Evolutionary conservation across 2,888 invertebrate species (phyloP).

Genomic region (Euplagia quadripunctaria): DNA sequence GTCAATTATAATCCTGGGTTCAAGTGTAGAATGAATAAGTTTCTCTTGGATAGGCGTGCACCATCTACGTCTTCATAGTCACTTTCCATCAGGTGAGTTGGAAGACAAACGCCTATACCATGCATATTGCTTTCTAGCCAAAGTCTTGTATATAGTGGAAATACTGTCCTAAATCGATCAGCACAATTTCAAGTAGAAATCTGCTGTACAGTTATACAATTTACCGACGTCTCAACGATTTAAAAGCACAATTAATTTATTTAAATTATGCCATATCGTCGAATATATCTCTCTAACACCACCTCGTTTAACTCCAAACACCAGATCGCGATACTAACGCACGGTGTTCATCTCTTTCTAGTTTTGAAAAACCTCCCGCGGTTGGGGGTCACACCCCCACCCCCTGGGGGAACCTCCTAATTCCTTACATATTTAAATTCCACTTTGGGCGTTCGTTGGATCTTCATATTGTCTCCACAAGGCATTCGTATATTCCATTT

Average conservation of each 20-base stretch:
- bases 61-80: no score
- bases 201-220: background rate
- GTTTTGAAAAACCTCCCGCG: conserved; percentile 83
- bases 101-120: no score
- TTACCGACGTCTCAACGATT: background rate
- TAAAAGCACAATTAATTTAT: background rate
- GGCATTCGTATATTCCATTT: conserved; percentile 71
- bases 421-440: conserved; percentile 88
- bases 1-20: no score
- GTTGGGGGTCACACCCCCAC: conserved; percentile 36
- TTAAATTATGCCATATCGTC: conserved; percentile 54
- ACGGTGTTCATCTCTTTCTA: conserved; percentile 86
- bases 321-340: conserved; percentile 85
- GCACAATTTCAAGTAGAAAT: no score
- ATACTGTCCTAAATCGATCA: no score
- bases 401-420: conserved; percentile 71
- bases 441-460: conserved; percentile 80
- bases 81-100: no score
- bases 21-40: no score
- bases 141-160: no score
- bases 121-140: no score
- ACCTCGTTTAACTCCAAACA: conserved; percentile 49
- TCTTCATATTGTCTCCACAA: conserved; percentile 84
- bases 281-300: conserved; percentile 63
- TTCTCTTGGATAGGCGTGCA: no score